Percentiles rank a stretch among this genome's conserved stretches.
Evolutionary conservation across 2,888 invertebrate genomes (phyloP).

Genomic region (Phalera bucephala): DNA sequence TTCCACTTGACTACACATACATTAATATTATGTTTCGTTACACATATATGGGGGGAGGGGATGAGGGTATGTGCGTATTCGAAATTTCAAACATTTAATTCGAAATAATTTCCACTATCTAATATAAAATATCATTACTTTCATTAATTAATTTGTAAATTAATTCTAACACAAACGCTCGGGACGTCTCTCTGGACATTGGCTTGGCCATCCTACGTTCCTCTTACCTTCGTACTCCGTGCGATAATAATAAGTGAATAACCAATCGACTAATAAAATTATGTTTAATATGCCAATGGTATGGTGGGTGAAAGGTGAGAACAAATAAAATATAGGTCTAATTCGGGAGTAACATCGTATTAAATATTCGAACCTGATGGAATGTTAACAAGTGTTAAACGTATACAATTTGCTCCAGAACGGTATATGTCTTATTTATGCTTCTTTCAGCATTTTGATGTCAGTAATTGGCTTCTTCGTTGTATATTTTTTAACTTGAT

Average conservation of each 20-base stretch:
- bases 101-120: constrained; percentile 57
- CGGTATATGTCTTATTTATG: no score
- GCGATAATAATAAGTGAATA: constrained; percentile 51
- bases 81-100: constrained; percentile 23
- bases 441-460: no score
- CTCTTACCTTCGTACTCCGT: constrained; percentile 27
- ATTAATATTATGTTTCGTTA: constrained; percentile 12
- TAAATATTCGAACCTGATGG: no score
- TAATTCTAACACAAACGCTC: constrained; percentile 48
- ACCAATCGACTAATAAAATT: constrained; percentile 10
- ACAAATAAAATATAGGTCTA: no score
- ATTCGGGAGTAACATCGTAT: no score
- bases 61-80: constrained; percentile 36
- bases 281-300: no score
- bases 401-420: no score
- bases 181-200: constrained; percentile 48
- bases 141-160: constrained; percentile 44
- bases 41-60: constrained; percentile 12
- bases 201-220: constrained; percentile 45
- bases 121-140: constrained; percentile 51
- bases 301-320: no score
- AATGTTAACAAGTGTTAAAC: no score
- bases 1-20: constrained; percentile 24
- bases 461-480: no score
- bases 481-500: no score